Conservation (phyloP, 2,113 vertebrate genomes). For the Bujurquina vittata region DNA sequence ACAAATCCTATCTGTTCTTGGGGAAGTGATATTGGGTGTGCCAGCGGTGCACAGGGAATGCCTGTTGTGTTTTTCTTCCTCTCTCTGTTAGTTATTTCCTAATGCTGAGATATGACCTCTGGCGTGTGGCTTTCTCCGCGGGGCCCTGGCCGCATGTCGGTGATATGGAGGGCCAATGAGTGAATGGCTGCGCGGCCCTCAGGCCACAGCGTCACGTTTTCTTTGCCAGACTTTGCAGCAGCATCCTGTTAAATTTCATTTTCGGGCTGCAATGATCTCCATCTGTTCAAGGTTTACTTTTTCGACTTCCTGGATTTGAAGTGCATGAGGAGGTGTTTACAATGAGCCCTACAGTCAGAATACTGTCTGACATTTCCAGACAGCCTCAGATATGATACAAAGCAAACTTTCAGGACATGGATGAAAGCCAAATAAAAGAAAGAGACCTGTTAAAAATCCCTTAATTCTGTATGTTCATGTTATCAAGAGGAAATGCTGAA, state of each 20-base stretch:
- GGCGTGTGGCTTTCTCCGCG: constrained; percentile 47
- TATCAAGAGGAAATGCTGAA: neutral
- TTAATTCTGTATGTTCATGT: neutral
- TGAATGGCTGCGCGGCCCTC: constrained; percentile 24
- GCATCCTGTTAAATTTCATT: constrained; percentile 44
- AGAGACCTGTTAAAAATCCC: neutral
- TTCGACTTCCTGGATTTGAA: constrained; percentile 26
- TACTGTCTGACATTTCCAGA: constrained; percentile 20
- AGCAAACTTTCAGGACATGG: constrained; percentile 18
- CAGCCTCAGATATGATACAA: constrained; percentile 21
- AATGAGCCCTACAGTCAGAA: constrained; percentile 16
- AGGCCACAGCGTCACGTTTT: constrained; percentile 2
- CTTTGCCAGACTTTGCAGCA: constrained; percentile 30
- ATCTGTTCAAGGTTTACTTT: constrained; percentile 58
- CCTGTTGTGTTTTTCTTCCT: constrained; percentile 61
- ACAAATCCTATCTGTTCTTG: constrained; percentile 61
- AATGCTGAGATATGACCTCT: constrained; percentile 53
- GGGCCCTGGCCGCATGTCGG: constrained; percentile 17
- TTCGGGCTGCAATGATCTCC: constrained; percentile 23
- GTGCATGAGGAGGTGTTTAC: constrained; percentile 46
- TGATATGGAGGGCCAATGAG: constrained; percentile 18
- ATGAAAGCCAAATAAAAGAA: constrained; percentile 29
- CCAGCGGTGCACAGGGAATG: constrained; percentile 19
- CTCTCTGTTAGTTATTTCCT: constrained; percentile 63
- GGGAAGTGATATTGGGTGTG: constrained; percentile 54